Base-by-base conservation (phyloP, 2,888 invertebrate genomes). In the Synanthedon tipuliformis region DNA sequence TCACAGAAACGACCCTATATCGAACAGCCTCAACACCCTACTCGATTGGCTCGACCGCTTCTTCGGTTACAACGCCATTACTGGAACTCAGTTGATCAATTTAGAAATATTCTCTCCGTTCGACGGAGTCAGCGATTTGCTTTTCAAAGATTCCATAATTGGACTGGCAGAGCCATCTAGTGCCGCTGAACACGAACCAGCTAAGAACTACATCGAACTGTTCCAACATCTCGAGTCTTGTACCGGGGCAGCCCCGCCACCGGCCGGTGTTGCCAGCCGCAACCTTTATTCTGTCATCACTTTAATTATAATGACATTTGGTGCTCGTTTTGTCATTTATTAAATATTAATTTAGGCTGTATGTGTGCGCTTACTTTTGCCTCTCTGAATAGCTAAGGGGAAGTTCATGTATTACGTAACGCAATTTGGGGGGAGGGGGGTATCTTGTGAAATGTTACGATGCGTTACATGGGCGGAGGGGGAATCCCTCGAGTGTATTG, bases 131-230 rank as follows among this genome's bases (percentile, higher is more conserved):
- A 69, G 62, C 34, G 79, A 92, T 66, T 72, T 92, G 5, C 70
- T 93, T 0, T 92, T 92, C 78, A 91, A 90, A 63, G 89, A 91
- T 59, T 88, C 90, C 0, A 90, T 90, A 0, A 81, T 88, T 0
- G 90, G 90, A 2, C 69, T 92, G 0, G 81, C 88, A 0, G 81
- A 89, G 13, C 79, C 84, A 0, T 68, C 81, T 1, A 68, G 67
- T 1, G 62, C 66, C 0, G 68, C 84, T 0, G 51, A 58, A 0
- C 77, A 81, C 18, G 73, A 70, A 52, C 76, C 84, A 0, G 89
- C 91, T 0, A 74, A 78, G 54, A 90, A 89, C 55, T 92, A 91
- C 59, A 86, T 89, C 12, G 84, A 89, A 40, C 64, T 92, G 8
- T 89, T 91, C 65, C 67, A 65, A 55, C 87, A 87, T 52, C 56